Evolutionary conservation across 2,888 invertebrate genomes (phyloP).

Genomic region (Adelognathus sp.): DNA sequence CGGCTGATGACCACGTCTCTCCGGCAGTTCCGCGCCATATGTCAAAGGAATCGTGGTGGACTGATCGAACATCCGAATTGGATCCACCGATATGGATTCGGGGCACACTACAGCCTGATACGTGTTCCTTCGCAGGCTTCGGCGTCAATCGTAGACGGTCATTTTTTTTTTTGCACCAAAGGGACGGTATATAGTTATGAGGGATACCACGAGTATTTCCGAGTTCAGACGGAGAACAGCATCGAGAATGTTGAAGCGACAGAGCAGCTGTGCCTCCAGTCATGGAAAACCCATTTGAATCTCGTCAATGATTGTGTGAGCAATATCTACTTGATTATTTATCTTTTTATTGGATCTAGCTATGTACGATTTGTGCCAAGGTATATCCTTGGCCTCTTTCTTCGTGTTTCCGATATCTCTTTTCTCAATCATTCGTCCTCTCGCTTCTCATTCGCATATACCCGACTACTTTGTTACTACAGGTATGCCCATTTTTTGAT

Average conservation of each 20-base stretch:
- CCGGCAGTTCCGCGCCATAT: too few relatives aligned
- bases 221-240: neutral
- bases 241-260: neutral
- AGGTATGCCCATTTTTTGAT: too few relatives aligned
- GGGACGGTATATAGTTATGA: neutral
- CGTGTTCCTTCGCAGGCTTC: neutral
- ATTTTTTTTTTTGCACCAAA: neutral
- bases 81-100: neutral
- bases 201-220: neutral
- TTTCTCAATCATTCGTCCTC: conserved; percentile 6
- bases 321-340: too few relatives aligned
- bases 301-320: conserved; percentile 53
- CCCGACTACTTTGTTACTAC: too few relatives aligned
- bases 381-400: conserved; percentile 45
- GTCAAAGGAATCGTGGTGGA: neutral
- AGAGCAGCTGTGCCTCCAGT: conserved; percentile 25
- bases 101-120: too few relatives aligned
- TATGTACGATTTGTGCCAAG: conserved; percentile 51
- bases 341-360: conserved; percentile 50
- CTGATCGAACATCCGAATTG: neutral
- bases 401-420: conserved; percentile 34
- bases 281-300: conserved; percentile 59
- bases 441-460: conserved; percentile 23
- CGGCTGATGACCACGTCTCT: too few relatives aligned
- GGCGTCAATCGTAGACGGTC: neutral